These are phyloP conservation scores for Apostichopus californicus DNA, from an alignment of 35 echinoderm and acorn worm species.

Conservation along the genomic window DNA sequence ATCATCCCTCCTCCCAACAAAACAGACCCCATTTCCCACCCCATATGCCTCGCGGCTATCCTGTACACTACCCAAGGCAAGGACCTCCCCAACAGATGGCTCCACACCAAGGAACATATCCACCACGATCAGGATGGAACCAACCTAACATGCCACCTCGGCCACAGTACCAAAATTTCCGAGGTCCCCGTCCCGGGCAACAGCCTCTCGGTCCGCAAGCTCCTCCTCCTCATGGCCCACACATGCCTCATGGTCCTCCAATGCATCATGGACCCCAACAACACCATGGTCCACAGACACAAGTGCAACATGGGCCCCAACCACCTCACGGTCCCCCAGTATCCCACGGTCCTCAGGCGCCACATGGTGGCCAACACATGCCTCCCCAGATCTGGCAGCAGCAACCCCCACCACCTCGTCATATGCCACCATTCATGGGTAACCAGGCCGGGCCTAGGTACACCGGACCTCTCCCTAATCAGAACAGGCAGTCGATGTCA, in stretches of 20 bases:
- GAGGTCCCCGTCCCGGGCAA: slow-evolving; percentile 50
- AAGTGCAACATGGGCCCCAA: slow-evolving; percentile 14
- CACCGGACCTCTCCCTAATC: slow-evolving; percentile 17
- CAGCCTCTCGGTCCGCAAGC: slow-evolving; percentile 39
- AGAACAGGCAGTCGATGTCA: slow-evolving; percentile 35
- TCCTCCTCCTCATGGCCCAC: slow-evolving; percentile 48
- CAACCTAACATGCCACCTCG: slow-evolving; percentile 13
- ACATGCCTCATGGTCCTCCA: slow-evolving; percentile 36
- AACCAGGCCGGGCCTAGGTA: slow-evolving; percentile 40
- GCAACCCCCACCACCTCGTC: slow-evolving; percentile 43
- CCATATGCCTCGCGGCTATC: slow-evolving; percentile 60
- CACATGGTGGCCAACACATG: slow-evolving; percentile 35
- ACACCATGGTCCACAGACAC: slow-evolving; percentile 6
- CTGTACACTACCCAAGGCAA: slow-evolving; percentile 49
- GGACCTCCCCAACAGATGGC: slow-evolving; percentile 53
- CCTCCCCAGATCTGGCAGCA: slow-evolving; percentile 58
- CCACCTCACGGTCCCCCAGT: slow-evolving; percentile 40
- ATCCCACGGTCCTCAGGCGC: slow-evolving; percentile 40
- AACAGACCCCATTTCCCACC: slow-evolving; percentile 40
- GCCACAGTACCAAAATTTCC: neutral
- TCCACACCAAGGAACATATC: slow-evolving; percentile 38
- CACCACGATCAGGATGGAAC: slow-evolving; percentile 7
- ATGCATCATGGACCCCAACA: slow-evolving; percentile 22
- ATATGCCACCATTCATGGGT: slow-evolving; percentile 49
- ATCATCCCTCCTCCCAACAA: slow-evolving; percentile 16